These are phyloP conservation scores for Ardeotis arabs DNA, from an alignment of 2,113 vertebrate species.

Conservation along the genomic window DNA sequence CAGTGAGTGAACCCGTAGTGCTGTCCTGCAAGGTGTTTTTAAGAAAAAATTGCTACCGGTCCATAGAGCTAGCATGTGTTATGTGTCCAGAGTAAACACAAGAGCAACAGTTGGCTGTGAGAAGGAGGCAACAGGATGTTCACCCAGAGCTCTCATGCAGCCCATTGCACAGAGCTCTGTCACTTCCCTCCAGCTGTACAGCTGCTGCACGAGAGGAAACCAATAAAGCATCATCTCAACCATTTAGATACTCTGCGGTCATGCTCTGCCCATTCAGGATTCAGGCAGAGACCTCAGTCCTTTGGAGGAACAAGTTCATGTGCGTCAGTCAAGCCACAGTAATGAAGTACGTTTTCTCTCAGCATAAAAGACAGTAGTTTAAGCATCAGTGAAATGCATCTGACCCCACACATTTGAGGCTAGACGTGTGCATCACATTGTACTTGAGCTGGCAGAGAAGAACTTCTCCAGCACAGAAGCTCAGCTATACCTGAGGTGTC, in stretches of 20 bases:
- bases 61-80: not conserved
- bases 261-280: not conserved
- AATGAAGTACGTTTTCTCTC: not conserved
- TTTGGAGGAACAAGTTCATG: not conserved
- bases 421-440: not conserved
- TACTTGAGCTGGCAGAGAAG: not conserved
- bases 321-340: conserved; percentile 13
- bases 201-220: not conserved
- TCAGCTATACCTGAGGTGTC: not conserved
- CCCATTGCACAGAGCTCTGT: not conserved
- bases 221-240: not conserved
- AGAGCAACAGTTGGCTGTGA: not conserved
- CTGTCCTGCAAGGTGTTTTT: not conserved
- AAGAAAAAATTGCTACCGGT: not conserved
- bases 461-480: not conserved
- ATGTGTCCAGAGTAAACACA: not conserved
- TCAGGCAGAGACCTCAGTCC: not conserved
- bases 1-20: not conserved
- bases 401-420: not conserved
- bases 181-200: not conserved
- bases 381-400: not conserved
- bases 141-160: not conserved
- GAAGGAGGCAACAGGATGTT: not conserved
- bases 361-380: not conserved
- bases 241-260: not conserved